phyloP scores from a whole-genome alignment of 2,888 invertebrate genomes.

The Eueremaeus valkanovi region DNA sequence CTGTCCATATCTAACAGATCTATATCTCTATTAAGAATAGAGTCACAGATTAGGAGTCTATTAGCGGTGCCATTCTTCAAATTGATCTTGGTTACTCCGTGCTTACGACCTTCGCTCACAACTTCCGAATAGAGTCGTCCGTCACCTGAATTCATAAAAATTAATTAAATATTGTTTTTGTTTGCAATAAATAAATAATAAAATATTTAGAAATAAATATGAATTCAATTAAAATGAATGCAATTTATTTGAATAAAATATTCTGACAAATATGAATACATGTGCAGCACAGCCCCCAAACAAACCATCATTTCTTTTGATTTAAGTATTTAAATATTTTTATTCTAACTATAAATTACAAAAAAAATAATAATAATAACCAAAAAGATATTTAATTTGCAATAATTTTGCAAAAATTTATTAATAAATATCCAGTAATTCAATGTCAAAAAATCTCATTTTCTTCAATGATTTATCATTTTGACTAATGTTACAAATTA shows the following conservation, averaged over 20 bases:
- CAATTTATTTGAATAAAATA: no score
- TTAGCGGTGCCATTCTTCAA: neutral
- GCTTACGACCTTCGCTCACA: neutral
- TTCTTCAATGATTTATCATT: no score
- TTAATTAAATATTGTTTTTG: neutral
- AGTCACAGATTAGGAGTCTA: neutral
- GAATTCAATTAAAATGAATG: no score
- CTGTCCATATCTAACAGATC: neutral
- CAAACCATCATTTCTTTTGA: no score
- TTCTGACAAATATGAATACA: neutral
- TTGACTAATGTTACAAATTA: no score
- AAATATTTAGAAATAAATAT: neutral
- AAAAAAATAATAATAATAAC: no score
- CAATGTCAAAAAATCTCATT: no score
- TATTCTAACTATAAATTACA: no score
- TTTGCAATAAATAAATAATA: neutral
- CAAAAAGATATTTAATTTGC: no score
- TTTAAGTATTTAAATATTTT: no score
- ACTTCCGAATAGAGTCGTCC: conserved; percentile 1
- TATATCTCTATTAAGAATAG: neutral
- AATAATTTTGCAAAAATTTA: no score
- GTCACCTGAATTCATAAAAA: conserved; percentile 12
- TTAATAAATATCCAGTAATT: no score
- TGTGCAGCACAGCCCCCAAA: neutral
- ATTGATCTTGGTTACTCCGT: conserved; percentile 9